phyloP scores from a whole-genome alignment of 2,113 vertebrate species.

The Nettapus auritus region DNA sequence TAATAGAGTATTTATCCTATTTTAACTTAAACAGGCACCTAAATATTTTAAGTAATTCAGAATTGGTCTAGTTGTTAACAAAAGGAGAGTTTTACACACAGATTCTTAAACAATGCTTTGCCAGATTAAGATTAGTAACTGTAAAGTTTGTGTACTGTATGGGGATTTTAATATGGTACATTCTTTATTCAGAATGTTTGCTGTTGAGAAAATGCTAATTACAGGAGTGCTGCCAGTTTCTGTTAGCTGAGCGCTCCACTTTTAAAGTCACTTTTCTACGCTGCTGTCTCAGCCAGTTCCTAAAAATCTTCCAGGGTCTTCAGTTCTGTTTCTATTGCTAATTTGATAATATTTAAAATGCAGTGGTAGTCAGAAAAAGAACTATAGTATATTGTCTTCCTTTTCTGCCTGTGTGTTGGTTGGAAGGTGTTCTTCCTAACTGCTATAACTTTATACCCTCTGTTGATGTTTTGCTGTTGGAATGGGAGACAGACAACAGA shows the following conservation, averaged over 20 bases:
- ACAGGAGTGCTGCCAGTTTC: not conserved
- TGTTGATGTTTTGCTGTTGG: not conserved
- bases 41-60: constrained; percentile 1
- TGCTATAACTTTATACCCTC: not conserved
- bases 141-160: not conserved
- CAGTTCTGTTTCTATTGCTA: not conserved
- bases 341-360: constrained; percentile 5
- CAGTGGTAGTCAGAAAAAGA: not conserved
- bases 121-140: not conserved
- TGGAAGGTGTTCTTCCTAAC: not conserved
- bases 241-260: not conserved
- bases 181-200: not conserved
- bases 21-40: constrained; percentile 47
- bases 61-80: not conserved
- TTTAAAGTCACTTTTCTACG: not conserved
- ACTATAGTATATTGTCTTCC: not conserved
- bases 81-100: not conserved
- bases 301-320: not conserved
- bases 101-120: not conserved
- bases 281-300: not conserved
- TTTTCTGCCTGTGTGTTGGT: not conserved
- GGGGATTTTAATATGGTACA: constrained; percentile 8
- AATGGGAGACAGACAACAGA: not conserved
- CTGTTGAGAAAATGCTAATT: not conserved
- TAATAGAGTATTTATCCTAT: constrained; percentile 71